Conservation (phyloP, 2,888 invertebrate genomes). For the Heliconius ethilla region DNA sequence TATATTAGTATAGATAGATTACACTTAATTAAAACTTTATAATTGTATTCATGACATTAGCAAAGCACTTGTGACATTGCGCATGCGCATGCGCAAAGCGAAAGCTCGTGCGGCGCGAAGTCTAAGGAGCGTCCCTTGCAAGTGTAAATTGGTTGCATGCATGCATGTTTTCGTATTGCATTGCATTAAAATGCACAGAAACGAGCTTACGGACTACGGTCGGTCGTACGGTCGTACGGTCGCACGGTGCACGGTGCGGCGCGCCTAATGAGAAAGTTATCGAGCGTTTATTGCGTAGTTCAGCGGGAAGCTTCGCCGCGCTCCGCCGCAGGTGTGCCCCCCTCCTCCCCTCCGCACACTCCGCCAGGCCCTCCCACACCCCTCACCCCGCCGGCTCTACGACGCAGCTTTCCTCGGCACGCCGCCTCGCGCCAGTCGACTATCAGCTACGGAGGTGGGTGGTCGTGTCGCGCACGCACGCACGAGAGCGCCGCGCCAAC, state of each 20-base stretch:
- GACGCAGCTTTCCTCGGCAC: slow-evolving; percentile 59
- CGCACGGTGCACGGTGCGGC: slow-evolving; percentile 74
- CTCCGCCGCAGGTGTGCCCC: slow-evolving; percentile 74
- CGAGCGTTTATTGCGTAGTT: slow-evolving; percentile 82
- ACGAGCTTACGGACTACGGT: slow-evolving; percentile 68
- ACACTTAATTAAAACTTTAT: background rate
- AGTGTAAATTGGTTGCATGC: slow-evolving; percentile 66
- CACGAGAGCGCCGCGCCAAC: slow-evolving; percentile 72
- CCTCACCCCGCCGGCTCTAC: slow-evolving; percentile 56
- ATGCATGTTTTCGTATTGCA: slow-evolving; percentile 68
- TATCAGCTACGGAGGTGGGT: slow-evolving; percentile 70
- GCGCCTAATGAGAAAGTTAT: slow-evolving; percentile 82
- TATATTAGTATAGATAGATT: too few species aligned
- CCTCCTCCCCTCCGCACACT: slow-evolving; percentile 49
- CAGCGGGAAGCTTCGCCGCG: slow-evolving; percentile 77
- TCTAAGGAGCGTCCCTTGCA: slow-evolving; percentile 52
- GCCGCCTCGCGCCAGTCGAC: slow-evolving; percentile 72
- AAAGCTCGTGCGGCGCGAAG: slow-evolving; percentile 55
- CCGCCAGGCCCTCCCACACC: slow-evolving; percentile 52
- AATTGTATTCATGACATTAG: slow-evolving; percentile 9
- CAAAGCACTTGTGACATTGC: slow-evolving; percentile 47
- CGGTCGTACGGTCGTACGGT: too few species aligned
- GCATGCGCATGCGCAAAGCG: slow-evolving; percentile 46
- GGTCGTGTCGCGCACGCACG: slow-evolving; percentile 52
- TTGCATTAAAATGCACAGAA: slow-evolving; percentile 71